Base-by-base conservation (phyloP, 2,797 vertebrate genomes). In the Myiothlypis chrysogaster region DNA sequence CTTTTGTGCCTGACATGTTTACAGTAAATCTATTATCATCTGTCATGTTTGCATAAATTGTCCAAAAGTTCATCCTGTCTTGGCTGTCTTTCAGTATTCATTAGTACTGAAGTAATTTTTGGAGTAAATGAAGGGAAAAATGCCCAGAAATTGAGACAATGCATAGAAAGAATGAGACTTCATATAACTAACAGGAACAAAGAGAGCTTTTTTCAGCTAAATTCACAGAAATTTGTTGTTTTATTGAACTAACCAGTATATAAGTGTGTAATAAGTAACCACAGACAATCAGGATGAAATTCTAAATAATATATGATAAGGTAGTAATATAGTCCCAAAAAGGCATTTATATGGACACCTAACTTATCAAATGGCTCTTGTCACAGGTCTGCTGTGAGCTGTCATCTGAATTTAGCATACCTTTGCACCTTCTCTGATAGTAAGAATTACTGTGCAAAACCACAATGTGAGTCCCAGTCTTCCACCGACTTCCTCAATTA, bases 1-100 rank as follows among this genome's bases (percentile, higher is more conserved):
- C 87, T 95, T 96, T 95, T 89, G 87, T 94, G 83, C 72, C 78
- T 96, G 94, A 77, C 83, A 59, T 96, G 92, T 96, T 96, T 97
- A 93, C 89, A 94, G 91, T 96, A 95, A 95, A 96, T 96, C 94
- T 92, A 95, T 96, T 95, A 89, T 96, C 91, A 96, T 95, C 93
- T 94, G 85, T 91, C 5, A 4, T 94, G 91, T 91, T 95, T 95
- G 94, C 87, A 95, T 96, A 96, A 93, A 94, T 97, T 94, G 95
- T 97, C 96, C 84, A 95, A 91, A 95, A 94, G 84, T 96, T 96
- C 93, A 88, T 84, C 75, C 81, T 96, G 72, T 81, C 90, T 93
- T 93, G 95, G 89, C 89, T 97, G 90, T 95, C 89, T 95, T 96
- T 93, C 87, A 86, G 90, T 94, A 93, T 96, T 95, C 94, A 93